Percentiles rank a stretch among this genome's conserved stretches.
Conservation (phyloP, 2,113 vertebrate genomes). For the Notiomystis cincta region DNA sequence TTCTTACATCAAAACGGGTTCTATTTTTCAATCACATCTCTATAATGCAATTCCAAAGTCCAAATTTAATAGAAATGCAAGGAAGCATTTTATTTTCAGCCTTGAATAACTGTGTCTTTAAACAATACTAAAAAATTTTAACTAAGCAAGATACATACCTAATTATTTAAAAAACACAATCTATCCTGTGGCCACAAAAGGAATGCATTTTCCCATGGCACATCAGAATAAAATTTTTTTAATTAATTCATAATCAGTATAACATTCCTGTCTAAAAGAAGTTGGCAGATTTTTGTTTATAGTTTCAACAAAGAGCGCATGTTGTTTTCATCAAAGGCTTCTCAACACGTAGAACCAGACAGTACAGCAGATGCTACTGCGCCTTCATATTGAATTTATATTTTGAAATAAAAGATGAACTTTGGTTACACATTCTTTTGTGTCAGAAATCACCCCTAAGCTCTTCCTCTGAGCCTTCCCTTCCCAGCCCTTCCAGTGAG, state of each 20-base stretch:
- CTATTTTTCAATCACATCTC: not conserved
- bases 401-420: not conserved
- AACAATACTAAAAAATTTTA: not conserved
- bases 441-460: conserved; percentile 24
- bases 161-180: not conserved
- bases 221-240: not conserved
- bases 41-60: not conserved
- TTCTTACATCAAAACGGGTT: not conserved
- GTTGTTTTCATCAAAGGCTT: conserved; percentile 33
- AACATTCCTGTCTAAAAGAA: not conserved
- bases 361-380: not conserved
- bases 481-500: not conserved
- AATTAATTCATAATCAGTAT: not conserved
- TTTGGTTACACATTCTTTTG: not conserved
- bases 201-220: not conserved
- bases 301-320: not conserved
- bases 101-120: not conserved
- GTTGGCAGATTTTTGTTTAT: not conserved
- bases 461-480: conserved; percentile 5
- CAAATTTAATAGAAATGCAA: not conserved
- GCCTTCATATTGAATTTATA: not conserved
- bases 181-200: not conserved
- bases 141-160: not conserved
- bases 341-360: not conserved
- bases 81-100: not conserved